Conservation (phyloP, 2,113 vertebrate species). For the Petromus typicus region DNA sequence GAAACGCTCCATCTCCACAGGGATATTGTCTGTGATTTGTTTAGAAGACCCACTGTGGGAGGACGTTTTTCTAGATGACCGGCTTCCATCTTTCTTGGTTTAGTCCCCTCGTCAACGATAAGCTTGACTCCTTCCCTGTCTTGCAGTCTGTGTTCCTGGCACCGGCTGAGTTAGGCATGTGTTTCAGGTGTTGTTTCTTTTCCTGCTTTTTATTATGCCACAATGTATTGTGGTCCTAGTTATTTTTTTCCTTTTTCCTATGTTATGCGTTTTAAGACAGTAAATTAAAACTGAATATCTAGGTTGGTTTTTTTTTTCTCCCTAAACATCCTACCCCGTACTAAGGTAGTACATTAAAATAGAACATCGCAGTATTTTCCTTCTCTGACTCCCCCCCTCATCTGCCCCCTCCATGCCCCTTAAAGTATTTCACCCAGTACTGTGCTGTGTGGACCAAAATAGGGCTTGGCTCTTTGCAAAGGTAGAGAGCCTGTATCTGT, state of each 20-base stretch:
- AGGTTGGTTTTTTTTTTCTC: background rate
- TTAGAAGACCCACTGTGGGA: constrained; percentile 39
- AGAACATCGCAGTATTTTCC: background rate
- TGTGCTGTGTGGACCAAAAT: background rate
- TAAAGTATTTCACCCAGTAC: background rate
- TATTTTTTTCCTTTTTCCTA: constrained; percentile 64
- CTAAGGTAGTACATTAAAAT: background rate
- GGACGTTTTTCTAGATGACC: constrained; percentile 44
- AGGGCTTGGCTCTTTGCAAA: background rate
- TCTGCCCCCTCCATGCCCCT: background rate
- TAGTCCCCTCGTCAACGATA: background rate
- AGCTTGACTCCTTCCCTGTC: constrained; percentile 30
- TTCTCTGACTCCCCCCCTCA: background rate
- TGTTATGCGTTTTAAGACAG: background rate
- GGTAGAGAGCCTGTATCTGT: background rate
- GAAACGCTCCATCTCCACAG: constrained; percentile 1
- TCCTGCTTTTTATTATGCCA: constrained; percentile 60
- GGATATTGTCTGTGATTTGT: constrained; percentile 30
- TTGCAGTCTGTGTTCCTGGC: background rate
- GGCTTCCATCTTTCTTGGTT: constrained; percentile 34
- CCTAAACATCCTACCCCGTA: background rate
- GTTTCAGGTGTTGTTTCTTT: constrained; percentile 27
- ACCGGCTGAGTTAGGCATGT: constrained; percentile 3
- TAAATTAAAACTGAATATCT: constrained; percentile 14
- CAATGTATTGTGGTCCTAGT: constrained; percentile 37